phyloP scores from a whole-genome alignment of 2,113 vertebrate genomes.

The Solea senegalensis region DNA sequence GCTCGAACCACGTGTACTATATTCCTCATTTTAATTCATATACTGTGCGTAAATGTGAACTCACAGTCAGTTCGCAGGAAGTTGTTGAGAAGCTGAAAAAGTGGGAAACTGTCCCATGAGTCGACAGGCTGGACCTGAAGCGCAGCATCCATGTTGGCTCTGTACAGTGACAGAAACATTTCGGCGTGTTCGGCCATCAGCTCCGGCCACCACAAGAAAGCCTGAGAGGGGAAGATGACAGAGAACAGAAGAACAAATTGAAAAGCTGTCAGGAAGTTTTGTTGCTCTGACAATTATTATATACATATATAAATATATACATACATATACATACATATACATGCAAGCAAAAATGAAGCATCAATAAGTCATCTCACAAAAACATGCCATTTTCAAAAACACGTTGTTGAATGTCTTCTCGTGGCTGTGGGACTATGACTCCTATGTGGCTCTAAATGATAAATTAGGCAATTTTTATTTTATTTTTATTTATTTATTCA shows the following conservation, averaged over 20 bases:
- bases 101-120: conserved; percentile 96
- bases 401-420: too few species aligned
- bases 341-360: too few species aligned
- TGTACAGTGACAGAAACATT: conserved; percentile 93
- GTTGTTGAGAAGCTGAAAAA: conserved; percentile 97
- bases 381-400: too few species aligned
- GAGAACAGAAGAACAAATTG: not conserved
- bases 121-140: conserved; percentile 89
- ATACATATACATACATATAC: too few species aligned
- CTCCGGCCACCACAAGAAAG: conserved; percentile 96
- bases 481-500: too few species aligned
- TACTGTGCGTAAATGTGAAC: conserved; percentile 40
- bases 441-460: too few species aligned
- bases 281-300: too few species aligned
- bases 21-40: not conserved
- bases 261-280: not conserved
- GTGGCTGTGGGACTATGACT: too few species aligned
- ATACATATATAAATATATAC: too few species aligned
- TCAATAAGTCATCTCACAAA: too few species aligned
- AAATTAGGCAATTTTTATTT: too few species aligned
- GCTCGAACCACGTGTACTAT: too few species aligned
- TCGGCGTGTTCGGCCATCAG: conserved; percentile 92
- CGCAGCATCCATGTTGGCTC: conserved; percentile 89
- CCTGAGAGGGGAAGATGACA: conserved; percentile 75
- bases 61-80: conserved; percentile 91